Evolutionary conservation across 2,113 vertebrate genomes (phyloP), one percentile per base, ranked within the genome.

Genomic region (Nasalis larvatus): DNA sequence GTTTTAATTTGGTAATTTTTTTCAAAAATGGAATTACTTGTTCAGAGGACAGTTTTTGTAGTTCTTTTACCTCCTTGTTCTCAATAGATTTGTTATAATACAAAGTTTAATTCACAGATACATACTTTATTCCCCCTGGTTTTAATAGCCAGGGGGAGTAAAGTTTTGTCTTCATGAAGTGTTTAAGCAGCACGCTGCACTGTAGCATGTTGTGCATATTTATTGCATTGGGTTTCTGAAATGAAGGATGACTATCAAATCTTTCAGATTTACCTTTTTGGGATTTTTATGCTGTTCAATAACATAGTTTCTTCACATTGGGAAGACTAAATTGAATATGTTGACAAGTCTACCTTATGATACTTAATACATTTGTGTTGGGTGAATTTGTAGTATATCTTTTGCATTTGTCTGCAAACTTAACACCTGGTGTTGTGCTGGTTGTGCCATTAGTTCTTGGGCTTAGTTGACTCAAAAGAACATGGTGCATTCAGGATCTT

Each of bases 11-110:
- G 56, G 27, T 12, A 32, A 12, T 66, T 69, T 45, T 87, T 76
- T 88, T n/a, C 56, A 45, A 74, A 96, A 96, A 68, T 42, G 7
- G 4, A 84, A 86, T 77, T 92, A 81, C 40, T 78, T 86, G 63
- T n/a, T 78, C 12, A 63, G 6, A 87, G 42, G 7, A 49, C 35
- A 52, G 54, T 30, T 68, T 37, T 73, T 71, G 49, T 87, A 69
- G 8, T 40, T 52, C 4, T 89, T 42, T 18, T n/a, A 4, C 2
- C 0, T 6, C 16, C 40, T 35, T 23, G 4, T 93, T 96, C 71
- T 86, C 45, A 35, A 20, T 82, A 91, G 49, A 76, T 25, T 94
- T 84, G 23, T 84, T 93, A 21, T 76, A 47, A 54, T 58, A 68
- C 23, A 76, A 84, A 96, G 14, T 56, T 88, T 87, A 69, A 40